Conservation (phyloP, 2,888 invertebrate species). For the Epirrita christyi region DNA sequence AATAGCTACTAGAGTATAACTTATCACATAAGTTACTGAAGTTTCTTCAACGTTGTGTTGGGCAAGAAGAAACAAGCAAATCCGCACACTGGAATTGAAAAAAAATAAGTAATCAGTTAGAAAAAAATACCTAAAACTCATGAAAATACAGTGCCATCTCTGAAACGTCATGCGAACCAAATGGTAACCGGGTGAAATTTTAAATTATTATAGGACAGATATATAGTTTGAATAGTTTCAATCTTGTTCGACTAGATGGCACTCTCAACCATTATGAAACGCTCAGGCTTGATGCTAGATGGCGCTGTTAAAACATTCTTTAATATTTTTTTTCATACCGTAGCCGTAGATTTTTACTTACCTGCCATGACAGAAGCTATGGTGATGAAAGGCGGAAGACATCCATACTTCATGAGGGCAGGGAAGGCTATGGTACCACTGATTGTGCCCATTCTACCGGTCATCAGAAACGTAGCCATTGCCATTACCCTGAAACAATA, state of each 20-base stretch:
- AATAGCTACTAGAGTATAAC: constrained; percentile 1
- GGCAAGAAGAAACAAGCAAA: constrained; percentile 68
- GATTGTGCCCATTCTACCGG: constrained; percentile 88
- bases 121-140: background rate
- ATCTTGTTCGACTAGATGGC: background rate
- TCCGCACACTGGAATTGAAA: constrained; percentile 66
- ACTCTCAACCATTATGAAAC: background rate
- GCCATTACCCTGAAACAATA: constrained; percentile 87
- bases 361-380: constrained; percentile 86
- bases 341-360: constrained; percentile 52
- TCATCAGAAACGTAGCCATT: constrained; percentile 89
- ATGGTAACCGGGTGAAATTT: background rate
- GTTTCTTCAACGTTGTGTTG: constrained; percentile 75
- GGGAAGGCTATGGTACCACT: constrained; percentile 90
- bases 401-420: constrained; percentile 87
- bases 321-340: background rate
- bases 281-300: constrained; percentile 11
- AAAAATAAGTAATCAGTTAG: background rate
- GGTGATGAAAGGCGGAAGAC: constrained; percentile 89
- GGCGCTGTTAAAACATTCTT: background rate
- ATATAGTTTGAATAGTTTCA: background rate
- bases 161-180: background rate
- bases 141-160: constrained; percentile 12
- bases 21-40: constrained; percentile 54
- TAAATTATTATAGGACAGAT: background rate